These are phyloP conservation scores for Otocyon megalotis DNA, from an alignment of 2,113 vertebrate species.

Conservation along the genomic window DNA sequence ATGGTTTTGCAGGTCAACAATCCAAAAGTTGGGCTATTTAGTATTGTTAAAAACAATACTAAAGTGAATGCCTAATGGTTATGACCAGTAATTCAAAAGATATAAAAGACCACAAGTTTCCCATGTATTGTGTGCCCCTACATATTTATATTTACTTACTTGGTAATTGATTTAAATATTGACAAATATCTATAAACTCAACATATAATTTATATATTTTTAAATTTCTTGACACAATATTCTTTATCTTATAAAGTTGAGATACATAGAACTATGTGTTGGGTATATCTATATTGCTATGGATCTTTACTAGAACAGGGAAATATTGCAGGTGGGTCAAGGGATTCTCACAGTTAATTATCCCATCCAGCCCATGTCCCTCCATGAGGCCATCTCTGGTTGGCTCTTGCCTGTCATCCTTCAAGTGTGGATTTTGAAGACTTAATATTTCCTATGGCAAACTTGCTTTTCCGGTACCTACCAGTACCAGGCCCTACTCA, in stretches of 20 bases:
- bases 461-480: not conserved
- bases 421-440: not conserved
- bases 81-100: not conserved
- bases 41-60: not conserved
- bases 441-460: not conserved
- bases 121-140: not conserved
- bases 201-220: not conserved
- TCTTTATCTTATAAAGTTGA: not conserved
- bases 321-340: not conserved
- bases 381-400: not conserved
- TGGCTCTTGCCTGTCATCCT: not conserved
- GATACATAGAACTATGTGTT: too few species aligned
- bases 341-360: not conserved
- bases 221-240: not conserved
- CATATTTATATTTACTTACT: not conserved
- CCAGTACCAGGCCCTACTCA: not conserved
- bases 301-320: not conserved
- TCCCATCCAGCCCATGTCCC: rapidly evolving
- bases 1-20: not conserved
- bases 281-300: not conserved
- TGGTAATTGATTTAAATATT: not conserved
- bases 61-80: not conserved
- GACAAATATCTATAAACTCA: not conserved
- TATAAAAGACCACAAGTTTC: not conserved
- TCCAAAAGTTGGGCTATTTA: not conserved